phyloP scores from a whole-genome alignment of 2,113 vertebrate species.

The Chloroceryle aenea region DNA sequence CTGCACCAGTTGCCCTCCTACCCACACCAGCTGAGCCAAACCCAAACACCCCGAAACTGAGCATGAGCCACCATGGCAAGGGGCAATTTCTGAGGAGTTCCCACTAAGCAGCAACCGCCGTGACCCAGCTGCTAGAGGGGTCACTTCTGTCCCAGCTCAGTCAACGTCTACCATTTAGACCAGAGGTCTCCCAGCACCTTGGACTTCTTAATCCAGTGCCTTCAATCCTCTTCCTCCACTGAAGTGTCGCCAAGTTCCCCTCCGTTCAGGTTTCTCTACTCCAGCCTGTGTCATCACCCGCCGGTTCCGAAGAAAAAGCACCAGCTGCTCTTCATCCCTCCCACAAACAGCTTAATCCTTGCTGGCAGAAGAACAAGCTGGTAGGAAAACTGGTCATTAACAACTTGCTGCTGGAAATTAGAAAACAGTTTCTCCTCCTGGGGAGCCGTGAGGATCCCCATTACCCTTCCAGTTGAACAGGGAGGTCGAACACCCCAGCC shows the following conservation, averaged over 20 bases:
- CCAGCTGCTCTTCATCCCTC: conserved; percentile 49
- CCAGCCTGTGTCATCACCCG: not conserved
- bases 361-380: conserved; percentile 39
- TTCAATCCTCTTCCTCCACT: not conserved
- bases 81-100: not conserved
- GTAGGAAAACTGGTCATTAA: not conserved
- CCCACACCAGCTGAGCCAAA: accelerated
- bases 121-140: not conserved
- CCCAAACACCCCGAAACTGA: not conserved
- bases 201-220: not conserved
- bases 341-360: conserved; percentile 56
- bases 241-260: not conserved
- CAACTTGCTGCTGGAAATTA: not conserved
- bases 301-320: not conserved
- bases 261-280: not conserved
- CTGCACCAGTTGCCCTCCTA: too few species aligned
- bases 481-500: not conserved
- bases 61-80: accelerated
- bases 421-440: not conserved
- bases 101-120: not conserved
- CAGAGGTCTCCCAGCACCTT: accelerated
- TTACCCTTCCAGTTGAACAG: accelerated
- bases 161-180: not conserved
- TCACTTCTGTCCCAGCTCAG: not conserved
- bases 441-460: not conserved